Base-by-base conservation (phyloP, 2,797 vertebrate species). In the Coccyzus lansbergi region DNA sequence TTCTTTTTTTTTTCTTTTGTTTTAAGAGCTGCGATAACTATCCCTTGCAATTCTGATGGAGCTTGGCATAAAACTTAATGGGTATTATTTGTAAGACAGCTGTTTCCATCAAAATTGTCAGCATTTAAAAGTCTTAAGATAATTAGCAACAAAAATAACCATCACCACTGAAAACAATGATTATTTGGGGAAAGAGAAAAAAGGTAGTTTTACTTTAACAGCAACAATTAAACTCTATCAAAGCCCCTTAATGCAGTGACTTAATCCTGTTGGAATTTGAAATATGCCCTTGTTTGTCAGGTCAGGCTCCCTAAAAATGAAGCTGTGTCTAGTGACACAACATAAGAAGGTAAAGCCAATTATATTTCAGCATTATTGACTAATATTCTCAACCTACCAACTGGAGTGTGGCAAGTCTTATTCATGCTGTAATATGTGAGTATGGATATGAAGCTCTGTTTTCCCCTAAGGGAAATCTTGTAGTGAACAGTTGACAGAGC, bases 221-320 rank as follows among this genome's bases (percentile, higher is more conserved):
- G 59, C 77, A 85, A 75, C 51, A 69, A 36, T 31, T 89, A 78
- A 94, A 87, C n/a, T 91, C 87, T 83, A 67, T 49, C 33, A 69
- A 89, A 94, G 69, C 19, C 25, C 67, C 74, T 88, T 90, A 95
- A 89, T 76, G 22, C 29, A 78, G 67, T 81, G 82, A 82, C 81
- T 96, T 95, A 96, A 96, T 88, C 44, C 79, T 72, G 38, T 28
- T 88, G 63, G 78, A 93, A 96, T 95, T 90, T 95, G 93, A 96
- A 96, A 83, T 79, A 74, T 14, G 51, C 93, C 84, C 93, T 95
- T 97, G 70, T 60, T 96, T 88, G 76, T 92, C 72, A 94, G 93
- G 83, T 95, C 93, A 95, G 62, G 60, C 13, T 34, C 86, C 75
- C 33, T 28, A 91, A 88, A 90, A 95, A 96, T n/a, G 19, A 94